phyloP scores from a whole-genome alignment of 1,140 invertebrate genomes.

The Ctenoplectra terminalis region DNA sequence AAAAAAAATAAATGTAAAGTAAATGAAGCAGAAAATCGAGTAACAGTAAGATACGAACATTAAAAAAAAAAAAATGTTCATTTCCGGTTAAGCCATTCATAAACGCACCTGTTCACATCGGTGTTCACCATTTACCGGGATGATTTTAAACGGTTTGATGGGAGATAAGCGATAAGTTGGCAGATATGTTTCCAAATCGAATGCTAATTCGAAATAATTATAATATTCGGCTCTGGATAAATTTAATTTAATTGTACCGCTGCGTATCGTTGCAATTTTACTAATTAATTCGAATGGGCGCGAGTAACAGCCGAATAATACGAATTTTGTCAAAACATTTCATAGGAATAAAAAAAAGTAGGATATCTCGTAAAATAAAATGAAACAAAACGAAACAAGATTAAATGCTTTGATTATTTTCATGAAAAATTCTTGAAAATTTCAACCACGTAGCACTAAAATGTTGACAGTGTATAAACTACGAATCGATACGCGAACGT shows the following conservation, averaged over 20 bases:
- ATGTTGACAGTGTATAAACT: background rate
- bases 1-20: too few species aligned
- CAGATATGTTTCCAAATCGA: background rate
- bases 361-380: background rate
- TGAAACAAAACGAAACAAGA: background rate
- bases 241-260: background rate
- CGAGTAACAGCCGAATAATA: background rate
- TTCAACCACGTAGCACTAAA: background rate
- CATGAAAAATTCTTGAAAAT: background rate
- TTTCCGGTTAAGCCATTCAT: too few species aligned
- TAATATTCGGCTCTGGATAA: background rate
- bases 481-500: background rate
- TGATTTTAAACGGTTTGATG: background rate
- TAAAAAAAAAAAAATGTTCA: too few species aligned
- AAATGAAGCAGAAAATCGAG: too few species aligned
- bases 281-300: background rate
- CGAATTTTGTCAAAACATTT: background rate
- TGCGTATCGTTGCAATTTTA: background rate
- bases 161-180: slow-evolving; percentile 2
- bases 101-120: too few species aligned
- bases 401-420: too few species aligned
- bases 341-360: too few species aligned
- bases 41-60: too few species aligned
- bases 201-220: background rate
- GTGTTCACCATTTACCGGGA: background rate